These are phyloP conservation scores for Sylvilagus floridanus DNA, from an alignment of 2,797 vertebrate genomes.

Conservation along the genomic window DNA sequence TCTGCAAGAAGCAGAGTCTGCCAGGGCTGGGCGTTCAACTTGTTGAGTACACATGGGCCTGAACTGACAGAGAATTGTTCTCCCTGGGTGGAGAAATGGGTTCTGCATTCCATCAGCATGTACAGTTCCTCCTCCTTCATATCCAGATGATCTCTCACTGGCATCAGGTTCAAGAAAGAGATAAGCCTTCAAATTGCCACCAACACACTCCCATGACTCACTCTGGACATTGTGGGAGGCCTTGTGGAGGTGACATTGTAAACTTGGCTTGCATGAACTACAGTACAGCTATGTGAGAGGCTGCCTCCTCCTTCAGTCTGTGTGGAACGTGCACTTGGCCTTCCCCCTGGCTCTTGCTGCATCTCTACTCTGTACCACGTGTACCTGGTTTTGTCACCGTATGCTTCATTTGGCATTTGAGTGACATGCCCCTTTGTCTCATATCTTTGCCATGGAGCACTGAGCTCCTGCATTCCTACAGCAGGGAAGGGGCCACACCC, in stretches of 20 bases:
- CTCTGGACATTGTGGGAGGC: background rate
- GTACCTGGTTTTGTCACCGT: background rate
- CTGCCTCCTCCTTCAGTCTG: conserved; percentile 22
- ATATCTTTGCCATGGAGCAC: background rate
- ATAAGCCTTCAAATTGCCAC: background rate
- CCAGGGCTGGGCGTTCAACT: background rate
- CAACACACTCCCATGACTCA: fast-evolving
- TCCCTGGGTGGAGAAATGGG: background rate
- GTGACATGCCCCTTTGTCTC: background rate
- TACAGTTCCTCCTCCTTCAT: background rate
- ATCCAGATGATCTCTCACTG: background rate
- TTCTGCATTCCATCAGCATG: background rate
- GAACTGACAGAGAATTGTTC: background rate
- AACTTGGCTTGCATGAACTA: conserved; percentile 70
- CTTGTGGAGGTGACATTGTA: background rate
- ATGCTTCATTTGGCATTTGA: background rate
- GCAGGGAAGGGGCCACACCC: background rate
- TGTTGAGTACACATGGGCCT: background rate
- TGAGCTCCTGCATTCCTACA: background rate
- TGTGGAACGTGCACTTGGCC: background rate
- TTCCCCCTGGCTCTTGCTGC: background rate
- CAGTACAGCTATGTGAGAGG: background rate
- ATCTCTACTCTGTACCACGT: background rate
- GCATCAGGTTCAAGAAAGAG: background rate
- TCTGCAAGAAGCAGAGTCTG: background rate